Base-by-base conservation (phyloP, 2,888 invertebrate species). In the Camptogramma bilineatum region DNA sequence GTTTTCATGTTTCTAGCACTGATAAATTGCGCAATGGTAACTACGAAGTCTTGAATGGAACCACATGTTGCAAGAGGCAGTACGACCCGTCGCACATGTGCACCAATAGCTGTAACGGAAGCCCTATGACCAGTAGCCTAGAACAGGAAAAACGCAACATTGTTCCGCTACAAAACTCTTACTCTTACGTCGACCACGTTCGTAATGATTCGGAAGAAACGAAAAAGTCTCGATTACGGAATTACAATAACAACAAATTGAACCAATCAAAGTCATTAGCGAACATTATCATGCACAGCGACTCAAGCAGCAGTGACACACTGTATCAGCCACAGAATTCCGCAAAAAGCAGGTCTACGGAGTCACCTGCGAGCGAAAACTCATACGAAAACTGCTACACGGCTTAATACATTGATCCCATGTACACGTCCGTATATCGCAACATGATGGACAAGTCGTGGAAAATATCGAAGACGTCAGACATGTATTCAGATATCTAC, bases 81-180 rank as follows among this genome's bases (percentile, higher is more conserved):
- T 88, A 86, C 64, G 93, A 93, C 73, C 93, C 93, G 4, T 87
- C 93, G 39, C 93, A 93, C 69, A 84, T 93, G 87, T 93, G 93
- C 77, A 85, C 85, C 10, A 91, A 90, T 63, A 87, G 73, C 71
- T 91, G 91, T 68, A 78, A 82, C 18, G 78, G 81, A 7, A 74
- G 80, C 10, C 80, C 84, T n/a, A 73, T 79, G 55, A 67, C 78
- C 7, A 84, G 75, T 59, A 78, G 74, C 44, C 82, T 86, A 69
- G 88, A 88, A 65, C 84, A 81, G 51, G 87, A 89, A 0, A 91
- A 88, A 69, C 82, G 81, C 42, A 71, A 71, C 24, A 73, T 85
- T 66, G 87, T 86, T 64, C 84, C 87, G n/a, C 77, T 87, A 34
- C 89, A 90, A 73, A 90, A 84, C 65, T 82, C 88, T 0, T 91